phyloP scores from a whole-genome alignment of 64 coral and sea anemone species.

The Cladopsammia gracilis region DNA sequence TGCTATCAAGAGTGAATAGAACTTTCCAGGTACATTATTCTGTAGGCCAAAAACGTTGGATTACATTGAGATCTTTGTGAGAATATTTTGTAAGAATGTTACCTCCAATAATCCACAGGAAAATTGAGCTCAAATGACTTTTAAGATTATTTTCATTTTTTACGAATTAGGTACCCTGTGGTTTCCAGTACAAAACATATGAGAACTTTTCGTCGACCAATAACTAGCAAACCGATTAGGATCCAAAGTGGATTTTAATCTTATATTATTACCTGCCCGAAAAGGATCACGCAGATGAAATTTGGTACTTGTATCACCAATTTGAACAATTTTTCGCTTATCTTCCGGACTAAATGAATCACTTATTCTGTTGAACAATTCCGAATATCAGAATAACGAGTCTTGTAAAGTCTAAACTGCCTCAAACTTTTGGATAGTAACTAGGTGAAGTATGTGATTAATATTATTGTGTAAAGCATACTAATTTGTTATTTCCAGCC shows the following conservation, averaged over 20 bases:
- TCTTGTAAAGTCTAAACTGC: too few relatives aligned
- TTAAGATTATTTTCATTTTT: neutral
- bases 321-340: slow-evolving; percentile 14
- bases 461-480: too few relatives aligned
- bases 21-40: neutral
- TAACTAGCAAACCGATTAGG: slow-evolving; percentile 14
- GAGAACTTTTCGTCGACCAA: neutral
- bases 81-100: too few relatives aligned
- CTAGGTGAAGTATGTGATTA: too few relatives aligned
- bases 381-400: too few relatives aligned
- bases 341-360: neutral
- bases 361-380: too few relatives aligned
- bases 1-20: slow-evolving; percentile 23
- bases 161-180: slow-evolving; percentile 48
- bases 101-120: neutral
- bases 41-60: neutral
- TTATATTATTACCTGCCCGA: neutral
- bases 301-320: slow-evolving; percentile 9
- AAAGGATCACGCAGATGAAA: neutral
- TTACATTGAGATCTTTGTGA: neutral
- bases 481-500: too few relatives aligned
- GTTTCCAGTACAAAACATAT: slow-evolving; percentile 42
- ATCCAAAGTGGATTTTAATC: neutral
- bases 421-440: too few relatives aligned
- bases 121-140: neutral